Conservation (phyloP, 2,113 vertebrate species). For the Malurus cyaneus region DNA sequence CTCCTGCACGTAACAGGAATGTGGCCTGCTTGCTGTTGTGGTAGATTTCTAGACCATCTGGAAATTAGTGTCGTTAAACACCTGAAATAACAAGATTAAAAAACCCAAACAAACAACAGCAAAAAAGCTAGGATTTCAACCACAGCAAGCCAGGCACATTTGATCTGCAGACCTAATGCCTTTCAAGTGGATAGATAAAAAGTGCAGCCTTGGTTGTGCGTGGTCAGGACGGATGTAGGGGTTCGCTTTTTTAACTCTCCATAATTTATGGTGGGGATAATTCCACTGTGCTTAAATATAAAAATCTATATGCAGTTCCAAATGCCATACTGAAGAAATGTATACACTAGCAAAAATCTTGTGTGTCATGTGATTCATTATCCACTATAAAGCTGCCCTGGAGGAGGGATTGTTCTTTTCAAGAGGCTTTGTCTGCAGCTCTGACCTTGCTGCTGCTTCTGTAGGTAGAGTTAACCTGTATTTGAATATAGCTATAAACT, state of each 20-base stretch:
- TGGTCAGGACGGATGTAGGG: not conserved
- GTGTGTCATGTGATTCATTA: not conserved
- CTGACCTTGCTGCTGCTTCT: not conserved
- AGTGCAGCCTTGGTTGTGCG: not conserved
- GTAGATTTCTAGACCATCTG: not conserved
- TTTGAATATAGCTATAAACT: not conserved
- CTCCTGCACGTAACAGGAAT: not conserved
- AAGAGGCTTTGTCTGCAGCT: not conserved
- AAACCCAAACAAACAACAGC: not conserved
- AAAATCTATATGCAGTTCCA: not conserved
- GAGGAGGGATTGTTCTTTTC: not conserved
- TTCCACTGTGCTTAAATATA: not conserved
- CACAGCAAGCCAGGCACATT: not conserved
- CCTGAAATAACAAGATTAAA: not conserved
- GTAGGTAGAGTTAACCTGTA: not conserved
- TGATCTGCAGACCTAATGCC: not conserved
- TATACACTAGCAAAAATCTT: not conserved
- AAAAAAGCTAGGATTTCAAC: not conserved
- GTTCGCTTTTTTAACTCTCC: not conserved
- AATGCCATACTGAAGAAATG: not conserved
- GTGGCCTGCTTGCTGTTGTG: not conserved
- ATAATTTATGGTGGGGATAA: not conserved
- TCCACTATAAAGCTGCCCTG: not conserved
- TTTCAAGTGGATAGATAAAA: not conserved
- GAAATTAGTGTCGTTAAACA: not conserved